Conservation (phyloP, 2,888 invertebrate species). For the Microplitis manilae region DNA sequence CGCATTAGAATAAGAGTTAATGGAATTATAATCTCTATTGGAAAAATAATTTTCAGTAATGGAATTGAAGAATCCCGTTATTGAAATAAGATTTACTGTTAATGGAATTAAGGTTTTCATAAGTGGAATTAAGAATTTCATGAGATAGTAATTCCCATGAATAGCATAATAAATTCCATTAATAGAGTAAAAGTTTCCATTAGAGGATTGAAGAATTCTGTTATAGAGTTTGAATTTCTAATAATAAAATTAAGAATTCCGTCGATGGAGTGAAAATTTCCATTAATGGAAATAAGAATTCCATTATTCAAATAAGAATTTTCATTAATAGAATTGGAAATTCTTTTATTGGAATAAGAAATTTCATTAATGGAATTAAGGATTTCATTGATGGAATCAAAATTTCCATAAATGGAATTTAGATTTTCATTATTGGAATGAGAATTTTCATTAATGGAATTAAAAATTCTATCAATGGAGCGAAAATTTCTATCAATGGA, state of each 20-base stretch:
- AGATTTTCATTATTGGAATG: neutral
- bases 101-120: neutral
- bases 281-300: neutral
- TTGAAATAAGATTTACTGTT: neutral
- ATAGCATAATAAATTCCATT: no score
- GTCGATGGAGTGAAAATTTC: neutral
- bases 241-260: neutral
- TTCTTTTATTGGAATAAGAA: neutral
- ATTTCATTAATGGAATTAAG: no score
- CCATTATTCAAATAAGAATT: neutral
- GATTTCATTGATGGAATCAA: neutral
- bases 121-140: neutral
- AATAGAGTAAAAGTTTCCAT: no score
- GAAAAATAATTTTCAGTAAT: neutral
- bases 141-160: neutral
- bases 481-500: neutral
- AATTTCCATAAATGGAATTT: neutral
- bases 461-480: neutral
- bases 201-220: no score
- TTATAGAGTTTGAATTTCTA: no score
- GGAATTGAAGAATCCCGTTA: neutral
- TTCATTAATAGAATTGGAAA: neutral
- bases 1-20: neutral
- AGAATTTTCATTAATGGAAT: neutral
- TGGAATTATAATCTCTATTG: neutral